phyloP scores from a whole-genome alignment of 2,888 invertebrate species.

The Mylabris sibirica region DNA sequence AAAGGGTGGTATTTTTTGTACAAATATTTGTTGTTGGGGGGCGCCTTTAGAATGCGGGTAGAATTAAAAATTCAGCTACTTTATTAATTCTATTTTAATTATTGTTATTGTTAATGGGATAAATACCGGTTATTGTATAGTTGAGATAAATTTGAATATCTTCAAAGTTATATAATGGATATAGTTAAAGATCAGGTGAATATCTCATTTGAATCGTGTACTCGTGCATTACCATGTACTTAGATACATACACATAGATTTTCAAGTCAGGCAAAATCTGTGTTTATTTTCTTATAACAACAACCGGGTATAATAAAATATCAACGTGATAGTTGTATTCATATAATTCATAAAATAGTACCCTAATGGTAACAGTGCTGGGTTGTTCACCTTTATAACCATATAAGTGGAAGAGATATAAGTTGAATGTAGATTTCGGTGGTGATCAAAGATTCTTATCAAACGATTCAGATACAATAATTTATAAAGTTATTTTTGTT shows the following conservation, averaged over 20 bases:
- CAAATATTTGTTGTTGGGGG: background rate
- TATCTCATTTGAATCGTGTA: conserved; percentile 40
- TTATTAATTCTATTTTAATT: background rate
- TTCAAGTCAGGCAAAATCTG: background rate
- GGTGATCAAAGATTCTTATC: background rate
- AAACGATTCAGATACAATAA: background rate
- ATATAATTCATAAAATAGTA: background rate
- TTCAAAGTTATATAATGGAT: background rate
- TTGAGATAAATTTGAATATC: background rate
- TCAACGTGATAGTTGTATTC: background rate
- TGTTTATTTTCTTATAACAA: background rate
- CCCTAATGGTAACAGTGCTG: conserved; percentile 5
- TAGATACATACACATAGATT: conserved; percentile 7
- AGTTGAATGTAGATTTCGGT: background rate
- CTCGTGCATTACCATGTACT: conserved; percentile 17
- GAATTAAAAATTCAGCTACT: background rate
- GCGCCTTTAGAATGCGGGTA: background rate
- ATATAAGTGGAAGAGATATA: background rate
- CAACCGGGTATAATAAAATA: background rate
- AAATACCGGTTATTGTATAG: background rate
- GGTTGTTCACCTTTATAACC: background rate
- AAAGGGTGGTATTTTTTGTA: background rate
- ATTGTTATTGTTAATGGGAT: conserved; percentile 1
- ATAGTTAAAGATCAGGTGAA: conserved; percentile 39
- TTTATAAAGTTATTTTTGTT: background rate